Percentiles rank a stretch among this genome's conserved stretches.
Conservation (phyloP, 2,113 vertebrate species). For the Cyprinodon tularosa region DNA sequence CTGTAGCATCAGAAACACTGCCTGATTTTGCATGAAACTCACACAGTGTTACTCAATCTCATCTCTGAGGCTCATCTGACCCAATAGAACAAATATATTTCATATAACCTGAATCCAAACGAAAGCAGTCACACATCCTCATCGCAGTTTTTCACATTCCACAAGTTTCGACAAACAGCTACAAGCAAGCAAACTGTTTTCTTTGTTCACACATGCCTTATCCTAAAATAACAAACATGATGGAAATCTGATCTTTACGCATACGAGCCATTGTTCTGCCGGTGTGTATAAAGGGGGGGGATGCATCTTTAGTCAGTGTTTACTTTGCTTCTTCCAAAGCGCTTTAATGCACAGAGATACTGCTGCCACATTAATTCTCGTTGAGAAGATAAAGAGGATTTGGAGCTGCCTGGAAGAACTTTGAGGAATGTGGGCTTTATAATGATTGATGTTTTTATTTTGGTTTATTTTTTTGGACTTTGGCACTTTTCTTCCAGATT, state of each 20-base stretch:
- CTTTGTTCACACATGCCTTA: constrained; percentile 79
- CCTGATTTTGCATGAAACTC: too few species aligned
- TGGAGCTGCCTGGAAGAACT: background rate
- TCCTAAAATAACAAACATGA: constrained; percentile 81
- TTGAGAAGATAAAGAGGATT: constrained; percentile 10
- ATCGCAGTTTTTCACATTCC: constrained; percentile 64
- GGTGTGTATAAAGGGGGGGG: constrained; percentile 45
- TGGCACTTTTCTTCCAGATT: background rate
- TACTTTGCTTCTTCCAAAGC: constrained; percentile 52
- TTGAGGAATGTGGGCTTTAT: background rate
- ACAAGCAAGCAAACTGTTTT: constrained; percentile 76
- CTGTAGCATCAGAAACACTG: too few species aligned
- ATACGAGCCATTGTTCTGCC: constrained; percentile 74
- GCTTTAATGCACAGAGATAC: constrained; percentile 51
- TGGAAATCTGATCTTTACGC: constrained; percentile 81
- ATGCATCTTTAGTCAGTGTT: constrained; percentile 50
- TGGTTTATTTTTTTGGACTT: background rate
- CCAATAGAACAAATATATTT: background rate
- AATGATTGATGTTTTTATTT: background rate
- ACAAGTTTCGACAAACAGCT: constrained; percentile 69
- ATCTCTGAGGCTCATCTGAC: background rate
- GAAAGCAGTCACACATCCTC: constrained; percentile 1
- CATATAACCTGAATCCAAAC: background rate
- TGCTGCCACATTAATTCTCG: constrained; percentile 33
- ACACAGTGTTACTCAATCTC: background rate